These are phyloP conservation scores for Apamea sordens DNA, from an alignment of 2,888 invertebrate species.

Conservation along the genomic window DNA sequence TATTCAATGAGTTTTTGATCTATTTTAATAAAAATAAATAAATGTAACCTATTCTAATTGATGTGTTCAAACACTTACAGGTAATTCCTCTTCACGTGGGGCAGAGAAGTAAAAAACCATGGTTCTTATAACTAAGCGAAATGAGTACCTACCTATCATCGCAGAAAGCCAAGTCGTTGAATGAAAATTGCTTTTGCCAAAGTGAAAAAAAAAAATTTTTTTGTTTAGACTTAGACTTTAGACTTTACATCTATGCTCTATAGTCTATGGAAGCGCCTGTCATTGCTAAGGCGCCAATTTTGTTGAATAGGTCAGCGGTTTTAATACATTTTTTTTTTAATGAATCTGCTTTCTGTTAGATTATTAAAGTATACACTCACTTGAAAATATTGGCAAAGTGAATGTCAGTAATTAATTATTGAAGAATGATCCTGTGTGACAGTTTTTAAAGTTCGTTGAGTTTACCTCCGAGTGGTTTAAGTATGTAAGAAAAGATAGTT, in stretches of 20 bases:
- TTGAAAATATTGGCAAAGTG: neutral
- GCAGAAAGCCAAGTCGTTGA: neutral
- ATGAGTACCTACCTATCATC: neutral
- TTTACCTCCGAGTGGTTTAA: neutral
- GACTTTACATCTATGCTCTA: neutral
- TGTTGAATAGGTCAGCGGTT: neutral
- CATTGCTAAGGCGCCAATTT: slow-evolving; percentile 2
- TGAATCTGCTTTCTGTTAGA: neutral
- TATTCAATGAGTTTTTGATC: slow-evolving; percentile 68
- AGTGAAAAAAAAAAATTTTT: too few relatives aligned
- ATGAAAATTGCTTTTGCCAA: neutral
- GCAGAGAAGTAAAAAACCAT: slow-evolving; percentile 54
- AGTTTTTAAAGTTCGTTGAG: neutral
- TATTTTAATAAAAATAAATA: slow-evolving; percentile 65
- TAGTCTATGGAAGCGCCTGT: neutral
- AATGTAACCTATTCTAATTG: slow-evolving; percentile 67
- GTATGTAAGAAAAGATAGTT: neutral
- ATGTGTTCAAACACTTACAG: slow-evolving; percentile 77
- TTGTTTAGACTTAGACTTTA: too few relatives aligned
- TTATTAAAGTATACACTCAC: neutral
- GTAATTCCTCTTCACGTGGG: slow-evolving; percentile 63
- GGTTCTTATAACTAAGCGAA: neutral
- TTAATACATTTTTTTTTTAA: neutral
- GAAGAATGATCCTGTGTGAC: neutral
- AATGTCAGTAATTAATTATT: neutral